Conservation (phyloP, 2,888 invertebrate genomes). For the Drymonia ruficornis region DNA sequence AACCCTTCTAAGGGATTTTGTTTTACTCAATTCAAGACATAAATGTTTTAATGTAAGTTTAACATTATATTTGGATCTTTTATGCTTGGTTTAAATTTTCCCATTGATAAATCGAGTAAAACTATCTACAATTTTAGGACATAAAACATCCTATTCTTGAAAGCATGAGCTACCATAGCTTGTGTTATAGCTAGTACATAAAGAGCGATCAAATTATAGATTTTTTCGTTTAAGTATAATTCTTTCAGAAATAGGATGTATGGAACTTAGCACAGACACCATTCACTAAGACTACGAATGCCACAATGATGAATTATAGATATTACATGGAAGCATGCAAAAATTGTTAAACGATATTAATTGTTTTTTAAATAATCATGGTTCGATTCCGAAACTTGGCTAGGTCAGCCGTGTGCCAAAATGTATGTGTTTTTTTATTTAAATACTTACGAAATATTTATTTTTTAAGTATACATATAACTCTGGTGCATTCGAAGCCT, state of each 20-base stretch:
- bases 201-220: too few relatives aligned
- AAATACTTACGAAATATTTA: too few relatives aligned
- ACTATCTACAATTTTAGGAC: constrained; percentile 20
- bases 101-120: constrained; percentile 26
- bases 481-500: constrained; percentile 26
- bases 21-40: constrained; percentile 22
- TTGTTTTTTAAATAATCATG: too few relatives aligned
- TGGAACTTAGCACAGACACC: constrained; percentile 55
- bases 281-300: constrained; percentile 62
- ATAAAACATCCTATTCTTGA: constrained; percentile 28
- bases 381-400: too few relatives aligned
- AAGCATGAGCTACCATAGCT: background rate
- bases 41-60: background rate
- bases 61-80: too few relatives aligned
- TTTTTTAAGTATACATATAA: background rate
- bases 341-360: too few relatives aligned
- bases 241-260: constrained; percentile 40
- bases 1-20: background rate
- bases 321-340: too few relatives aligned
- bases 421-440: too few relatives aligned
- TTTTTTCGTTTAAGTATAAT: background rate
- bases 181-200: too few relatives aligned
- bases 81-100: too few relatives aligned
- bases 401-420: too few relatives aligned
- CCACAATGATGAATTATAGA: constrained; percentile 12